A percentile compares a stretch with the other conserved stretches of the same genome.
Evolutionary conservation across 2,888 invertebrate species (phyloP).

Genomic region (Synanthedon formicaeformis): DNA sequence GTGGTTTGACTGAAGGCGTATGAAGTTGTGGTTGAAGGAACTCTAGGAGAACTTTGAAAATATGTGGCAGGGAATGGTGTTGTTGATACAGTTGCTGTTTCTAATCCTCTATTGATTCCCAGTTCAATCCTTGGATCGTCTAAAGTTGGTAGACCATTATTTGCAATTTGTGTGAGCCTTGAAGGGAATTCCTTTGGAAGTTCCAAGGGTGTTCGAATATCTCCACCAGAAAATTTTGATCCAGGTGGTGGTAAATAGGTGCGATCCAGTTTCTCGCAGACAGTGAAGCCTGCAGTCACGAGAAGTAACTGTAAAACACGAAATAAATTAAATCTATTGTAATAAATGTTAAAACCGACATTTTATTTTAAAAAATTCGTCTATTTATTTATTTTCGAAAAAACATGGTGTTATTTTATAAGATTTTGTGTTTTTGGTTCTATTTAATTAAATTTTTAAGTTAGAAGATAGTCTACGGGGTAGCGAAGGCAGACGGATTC

Average conservation of each 20-base stretch:
- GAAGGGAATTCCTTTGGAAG: conserved; percentile 21
- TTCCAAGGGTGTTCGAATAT: conserved; percentile 31
- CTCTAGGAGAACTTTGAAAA: conserved; percentile 8
- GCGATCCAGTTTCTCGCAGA: conserved; percentile 39
- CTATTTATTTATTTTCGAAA: too few relatives aligned
- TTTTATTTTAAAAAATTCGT: too few relatives aligned
- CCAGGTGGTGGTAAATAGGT: conserved; percentile 49
- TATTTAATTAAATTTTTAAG: too few relatives aligned
- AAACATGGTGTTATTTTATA: too few relatives aligned
- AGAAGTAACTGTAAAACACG: conserved; percentile 32
- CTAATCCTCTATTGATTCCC: conserved; percentile 15
- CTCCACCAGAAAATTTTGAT: conserved; percentile 39
- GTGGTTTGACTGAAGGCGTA: conserved; percentile 35
- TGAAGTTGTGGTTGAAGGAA: conserved; percentile 25
- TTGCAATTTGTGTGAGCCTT: conserved; percentile 2
- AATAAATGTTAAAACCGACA: too few relatives aligned
- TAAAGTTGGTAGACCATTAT: conserved; percentile 3
- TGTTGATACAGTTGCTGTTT: neutral
- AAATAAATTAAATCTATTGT: too few relatives aligned
- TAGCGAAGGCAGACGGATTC: too few relatives aligned
- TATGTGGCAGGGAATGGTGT: conserved; percentile 8
- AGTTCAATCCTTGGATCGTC: conserved; percentile 10
- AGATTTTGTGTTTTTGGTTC: too few relatives aligned
- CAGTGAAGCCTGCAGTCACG: conserved; percentile 25
- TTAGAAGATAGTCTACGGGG: too few relatives aligned